phyloP scores from a whole-genome alignment of 1,140 invertebrate species.

The Drosophila murphyi region DNA sequence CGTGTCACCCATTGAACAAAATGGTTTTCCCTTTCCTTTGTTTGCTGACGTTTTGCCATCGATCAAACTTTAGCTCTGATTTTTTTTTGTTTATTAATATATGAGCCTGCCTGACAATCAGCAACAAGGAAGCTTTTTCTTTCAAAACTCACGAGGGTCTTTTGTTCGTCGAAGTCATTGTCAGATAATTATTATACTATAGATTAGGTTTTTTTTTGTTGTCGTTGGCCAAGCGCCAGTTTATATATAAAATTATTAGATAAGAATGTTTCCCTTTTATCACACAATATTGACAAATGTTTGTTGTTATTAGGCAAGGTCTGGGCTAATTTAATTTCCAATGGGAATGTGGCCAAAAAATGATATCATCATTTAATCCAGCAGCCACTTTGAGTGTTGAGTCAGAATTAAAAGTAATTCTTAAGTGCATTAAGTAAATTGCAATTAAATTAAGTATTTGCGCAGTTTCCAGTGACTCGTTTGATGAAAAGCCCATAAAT shows the following conservation, averaged over 20 bases:
- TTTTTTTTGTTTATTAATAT: slow-evolving; percentile 28
- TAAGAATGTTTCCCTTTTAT: slow-evolving; percentile 36
- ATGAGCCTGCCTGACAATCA: slow-evolving; percentile 12
- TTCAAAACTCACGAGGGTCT: not conserved
- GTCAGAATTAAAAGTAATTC: not conserved
- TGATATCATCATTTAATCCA: not conserved
- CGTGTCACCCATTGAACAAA: slow-evolving; percentile 10
- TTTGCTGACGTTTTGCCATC: slow-evolving; percentile 21
- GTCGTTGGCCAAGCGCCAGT: slow-evolving; percentile 10
- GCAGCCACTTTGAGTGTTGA: not conserved
- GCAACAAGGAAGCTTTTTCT: not conserved
- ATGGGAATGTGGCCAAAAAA: not conserved
- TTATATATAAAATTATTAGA: slow-evolving; percentile 11
- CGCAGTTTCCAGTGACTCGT: slow-evolving; percentile 36
- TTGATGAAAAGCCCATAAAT: slow-evolving; percentile 8
- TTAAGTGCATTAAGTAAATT: slow-evolving; percentile 3
- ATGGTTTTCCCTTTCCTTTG: slow-evolving; percentile 10
- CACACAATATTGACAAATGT: slow-evolving; percentile 14
- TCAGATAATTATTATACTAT: not conserved
- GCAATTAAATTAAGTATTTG: slow-evolving; percentile 14
- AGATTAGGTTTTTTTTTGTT: slow-evolving; percentile 11
- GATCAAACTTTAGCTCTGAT: slow-evolving; percentile 38
- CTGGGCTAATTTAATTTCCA: not conserved
- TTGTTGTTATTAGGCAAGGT: slow-evolving; percentile 30
- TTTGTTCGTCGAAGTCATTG: slow-evolving; percentile 14